Base-by-base conservation (phyloP, 1,140 invertebrate species). In the Cardiocondyla obscurior region DNA sequence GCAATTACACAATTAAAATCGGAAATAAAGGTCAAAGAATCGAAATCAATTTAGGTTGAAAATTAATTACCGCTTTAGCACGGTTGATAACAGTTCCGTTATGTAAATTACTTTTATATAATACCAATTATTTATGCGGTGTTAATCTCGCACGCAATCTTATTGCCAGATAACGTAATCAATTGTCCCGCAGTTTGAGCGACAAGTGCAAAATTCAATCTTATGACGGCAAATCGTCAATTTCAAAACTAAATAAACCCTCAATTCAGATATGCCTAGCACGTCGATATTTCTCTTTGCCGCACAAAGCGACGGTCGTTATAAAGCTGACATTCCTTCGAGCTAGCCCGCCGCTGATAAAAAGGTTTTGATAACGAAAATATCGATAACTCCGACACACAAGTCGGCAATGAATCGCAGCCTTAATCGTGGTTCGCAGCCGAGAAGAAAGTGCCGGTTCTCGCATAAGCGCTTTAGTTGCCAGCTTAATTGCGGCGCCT, bases 301-400 rank as follows among this genome's bases (percentile, higher is more conserved):
- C 16, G 39, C 22, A 53, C 46, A 77, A 77, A 77, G 74, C 33
- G 25, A 1, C 67, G 14, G 42, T 14, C 22, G 46, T 69, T 53
- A 28, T 30, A 53, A 65, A 30, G 62, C 62, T 79, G 60, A 58
- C 60, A 30, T 79, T 79, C 74, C 73, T 55, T 55, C 60, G 44
- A 53, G 46, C 60, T 53, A 12, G 46, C 60, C 8, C 39, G 42
- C 51, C 12, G 12, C 33, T 69, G 62, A 79, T 69, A 53, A 28
- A 79, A 79, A 79, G 14, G 33, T 30, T 19, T 79, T 79, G 46
- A 79, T 69, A 79, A 67, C 60, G 33, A 67, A 77, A 69, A 42
- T 53, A 67, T 77, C 74, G 74, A 79, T 67, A 69, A 53, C 46
- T 42, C 62, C 62, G 14, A 22, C 46, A 53, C 46, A 46, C 46